Evolutionary conservation across 2,888 invertebrate genomes (phyloP), one percentile per base, ranked within the genome.

Genomic region (Carabus problematicus): DNA sequence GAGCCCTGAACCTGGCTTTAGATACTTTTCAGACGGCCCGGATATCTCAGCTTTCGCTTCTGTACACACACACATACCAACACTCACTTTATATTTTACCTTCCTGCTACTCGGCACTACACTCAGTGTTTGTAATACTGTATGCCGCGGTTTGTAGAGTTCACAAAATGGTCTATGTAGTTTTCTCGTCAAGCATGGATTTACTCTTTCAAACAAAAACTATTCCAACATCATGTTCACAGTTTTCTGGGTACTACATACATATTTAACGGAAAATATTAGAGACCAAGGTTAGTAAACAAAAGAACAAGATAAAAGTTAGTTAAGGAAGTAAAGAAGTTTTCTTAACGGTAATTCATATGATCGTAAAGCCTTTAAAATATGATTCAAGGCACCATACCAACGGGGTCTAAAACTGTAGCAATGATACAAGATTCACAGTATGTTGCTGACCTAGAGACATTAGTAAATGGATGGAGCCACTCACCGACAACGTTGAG

Each of bases 21-120:
- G 86, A 80, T 92, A 94, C 79, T 94, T 93, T 79, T 95, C 94
- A 63, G 90, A 85, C 1, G 93, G 91, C 16, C 95, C 95, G 58
- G 91, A 88, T 79, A 95, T 95, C 82, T 93, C 93, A 71, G 93
- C 93, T 80, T 90, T 87, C 12, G 94, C 93, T 85, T 93, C 94
- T 94, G 87, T 66, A 85, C 84, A 64, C 70, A 71, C 59, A 59
- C 12, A 12, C 16, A n/a, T n/a, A n/a, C n/a, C n/a, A n/a, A 54
- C 12, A 39, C 19, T 29, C 39, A 55, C 54, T 19, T 55, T 8
- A 19, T 55, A 55, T 18, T 8, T 14, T 54, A 54, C n/a, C 1
- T 54, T 54, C 9, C 8, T 54, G 54, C 11, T 14, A 6, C 14
- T 16, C n/a, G n/a, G n/a, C n/a, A 8, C 9, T 54, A 7, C 16